phyloP scores from a whole-genome alignment of 2,888 invertebrate species.

The Drosophila subquinaria region DNA sequence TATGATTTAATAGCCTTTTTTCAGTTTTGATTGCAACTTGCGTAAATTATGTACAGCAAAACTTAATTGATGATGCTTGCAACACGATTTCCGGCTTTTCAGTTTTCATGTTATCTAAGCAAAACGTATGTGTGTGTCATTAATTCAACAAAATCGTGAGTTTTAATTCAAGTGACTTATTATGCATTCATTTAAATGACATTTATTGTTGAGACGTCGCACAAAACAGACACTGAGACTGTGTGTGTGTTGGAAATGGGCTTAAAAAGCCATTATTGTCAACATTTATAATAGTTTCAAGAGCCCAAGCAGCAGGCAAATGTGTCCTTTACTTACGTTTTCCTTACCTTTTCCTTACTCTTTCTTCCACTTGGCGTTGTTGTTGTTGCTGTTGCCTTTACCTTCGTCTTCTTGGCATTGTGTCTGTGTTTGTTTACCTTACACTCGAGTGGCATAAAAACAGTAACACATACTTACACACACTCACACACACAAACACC shows the following conservation, averaged over 20 bases:
- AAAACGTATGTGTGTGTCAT: constrained; percentile 10
- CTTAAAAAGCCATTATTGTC: constrained; percentile 82
- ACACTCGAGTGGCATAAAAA: constrained; percentile 74
- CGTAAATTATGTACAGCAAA: constrained; percentile 4
- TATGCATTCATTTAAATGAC: constrained; percentile 76
- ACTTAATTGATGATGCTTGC: constrained; percentile 39
- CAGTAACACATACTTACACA: constrained; percentile 49
- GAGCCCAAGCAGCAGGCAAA: constrained; percentile 41
- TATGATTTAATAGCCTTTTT: constrained; percentile 4
- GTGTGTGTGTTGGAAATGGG: constrained; percentile 65
- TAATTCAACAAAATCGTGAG: no score
- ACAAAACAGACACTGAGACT: constrained; percentile 16
- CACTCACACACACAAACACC: constrained; percentile 33
- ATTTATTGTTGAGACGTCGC: constrained; percentile 62
- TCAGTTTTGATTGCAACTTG: constrained; percentile 14
- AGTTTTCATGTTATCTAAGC: constrained; percentile 42
- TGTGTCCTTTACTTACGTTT: constrained; percentile 48
- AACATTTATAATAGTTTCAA: constrained; percentile 80
- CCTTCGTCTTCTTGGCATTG: constrained; percentile 32
- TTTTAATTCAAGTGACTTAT: constrained; percentile 64
- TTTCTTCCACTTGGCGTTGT: not conserved
- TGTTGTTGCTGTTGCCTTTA: constrained; percentile 1
- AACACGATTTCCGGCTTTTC: constrained; percentile 51
- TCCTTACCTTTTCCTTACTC: constrained; percentile 21
- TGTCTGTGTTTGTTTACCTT: constrained; percentile 76